phyloP scores from a whole-genome alignment of 2,888 invertebrate species.

The Sceliomorpha sp. region DNA sequence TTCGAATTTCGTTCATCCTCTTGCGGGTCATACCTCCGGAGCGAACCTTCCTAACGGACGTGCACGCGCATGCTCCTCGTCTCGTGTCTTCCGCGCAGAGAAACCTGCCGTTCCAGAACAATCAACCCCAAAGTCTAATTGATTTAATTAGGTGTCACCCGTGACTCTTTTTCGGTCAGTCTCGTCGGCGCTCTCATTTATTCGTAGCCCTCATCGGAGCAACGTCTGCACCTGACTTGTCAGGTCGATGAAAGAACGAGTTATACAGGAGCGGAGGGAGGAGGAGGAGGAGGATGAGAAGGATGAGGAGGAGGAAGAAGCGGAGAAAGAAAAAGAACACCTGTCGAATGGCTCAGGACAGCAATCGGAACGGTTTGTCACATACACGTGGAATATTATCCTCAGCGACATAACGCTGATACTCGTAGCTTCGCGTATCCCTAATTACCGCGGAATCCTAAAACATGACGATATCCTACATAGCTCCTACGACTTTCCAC shows the following conservation, averaged over 20 bases:
- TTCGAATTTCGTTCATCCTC: no score
- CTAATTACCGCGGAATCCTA: neutral
- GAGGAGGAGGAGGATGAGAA: no score
- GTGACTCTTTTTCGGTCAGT: constrained; percentile 64
- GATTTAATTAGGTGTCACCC: constrained; percentile 73
- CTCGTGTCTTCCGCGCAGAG: constrained; percentile 1
- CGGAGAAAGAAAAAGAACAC: neutral
- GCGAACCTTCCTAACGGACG: no score
- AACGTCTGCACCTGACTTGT: neutral
- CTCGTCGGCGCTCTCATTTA: constrained; percentile 56
- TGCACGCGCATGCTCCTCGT: no score
- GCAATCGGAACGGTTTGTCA: neutral
- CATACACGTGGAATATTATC: constrained; percentile 2
- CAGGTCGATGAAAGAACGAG: constrained; percentile 3
- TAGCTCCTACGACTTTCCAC: constrained; percentile 6
- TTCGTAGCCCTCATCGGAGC: constrained; percentile 6
- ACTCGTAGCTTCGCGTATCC: neutral
- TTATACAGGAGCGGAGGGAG: no score
- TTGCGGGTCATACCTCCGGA: no score
- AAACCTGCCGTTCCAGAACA: constrained; percentile 69
- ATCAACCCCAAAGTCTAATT: constrained; percentile 77
- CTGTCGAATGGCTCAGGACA: neutral
- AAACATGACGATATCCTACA: neutral
- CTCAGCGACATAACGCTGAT: neutral
- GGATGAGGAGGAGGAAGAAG: no score